Base-by-base conservation (phyloP, 2,113 vertebrate genomes). In the Charadrius vociferus region DNA sequence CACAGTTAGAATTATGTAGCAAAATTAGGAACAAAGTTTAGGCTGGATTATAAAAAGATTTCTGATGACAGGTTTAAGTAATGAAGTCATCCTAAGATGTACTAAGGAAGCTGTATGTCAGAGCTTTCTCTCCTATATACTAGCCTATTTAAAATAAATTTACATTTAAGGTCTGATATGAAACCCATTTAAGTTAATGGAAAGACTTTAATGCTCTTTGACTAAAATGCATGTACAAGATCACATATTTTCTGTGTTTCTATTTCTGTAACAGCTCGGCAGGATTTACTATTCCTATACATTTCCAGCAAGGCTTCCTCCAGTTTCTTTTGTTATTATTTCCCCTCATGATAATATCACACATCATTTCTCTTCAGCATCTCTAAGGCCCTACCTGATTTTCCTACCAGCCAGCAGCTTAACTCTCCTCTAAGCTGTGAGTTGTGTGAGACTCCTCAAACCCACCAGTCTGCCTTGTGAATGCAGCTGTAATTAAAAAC, bases 151-250 rank as follows among this genome's bases (percentile, higher is more conserved):
- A 92, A 93, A 95, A 94, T 86, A 95, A 75, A 94, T 94, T 97
- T 94, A 77, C 92, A 96, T 96, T 94, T 91, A 88, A 86, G 39
- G 80, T 86, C 93, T 92, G 95, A 95, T 94, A 96, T 63, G 79
- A 90, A 93, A 70, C 49, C 58, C 55, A 41, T n/a, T 96, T 58
- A 95, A 93, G 85, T 65, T 80, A 85, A 74, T 8, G 5, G 59
- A 78, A 94, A 90, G 67, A 83, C 41, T 92, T 94, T 95, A 95
- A 96, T 90, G 41, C 63, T 80, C 81, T 95, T 93, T 95, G 88
- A 92, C 55, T 85, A 79, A 88, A 94, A 70, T 22, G 49, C 27
- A 47, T 75, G 23, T 45, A 70, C 30, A 52, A 74, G 78, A 86
- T 71, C 45, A 86, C n/a, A 11, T 47, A 66, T 50, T 95, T 90